These are phyloP conservation scores for Vidua chalybeata DNA, from an alignment of 2,113 vertebrate species.

Conservation along the genomic window DNA sequence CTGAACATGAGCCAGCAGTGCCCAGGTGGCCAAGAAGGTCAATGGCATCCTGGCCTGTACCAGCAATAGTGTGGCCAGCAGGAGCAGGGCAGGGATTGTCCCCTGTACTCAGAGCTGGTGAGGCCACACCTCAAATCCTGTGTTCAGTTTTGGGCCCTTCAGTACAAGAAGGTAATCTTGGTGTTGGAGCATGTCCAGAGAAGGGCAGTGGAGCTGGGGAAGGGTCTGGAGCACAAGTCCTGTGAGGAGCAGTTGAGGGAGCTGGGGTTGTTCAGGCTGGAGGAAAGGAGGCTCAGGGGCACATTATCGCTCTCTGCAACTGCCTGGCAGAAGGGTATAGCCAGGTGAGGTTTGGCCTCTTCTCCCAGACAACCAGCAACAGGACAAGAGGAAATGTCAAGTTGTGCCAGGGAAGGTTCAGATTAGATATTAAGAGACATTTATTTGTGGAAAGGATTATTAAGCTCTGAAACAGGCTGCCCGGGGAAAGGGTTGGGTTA, in stretches of 20 bases:
- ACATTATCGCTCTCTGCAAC: neutral
- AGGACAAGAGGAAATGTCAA: neutral
- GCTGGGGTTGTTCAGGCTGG: neutral
- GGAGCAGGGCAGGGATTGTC: neutral
- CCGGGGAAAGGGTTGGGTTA: neutral
- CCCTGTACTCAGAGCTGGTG: accelerated
- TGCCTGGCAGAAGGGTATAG: neutral
- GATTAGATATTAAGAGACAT: neutral
- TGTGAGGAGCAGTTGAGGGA: neutral
- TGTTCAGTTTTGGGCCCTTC: neutral
- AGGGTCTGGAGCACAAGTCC: neutral
- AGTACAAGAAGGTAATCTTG: accelerated
- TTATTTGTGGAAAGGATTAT: neutral
- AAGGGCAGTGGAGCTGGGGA: accelerated
- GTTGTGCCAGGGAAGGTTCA: neutral
- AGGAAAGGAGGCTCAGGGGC: neutral
- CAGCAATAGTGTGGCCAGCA: neutral
- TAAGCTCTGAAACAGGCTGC: neutral
- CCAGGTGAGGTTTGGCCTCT: accelerated
- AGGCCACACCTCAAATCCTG: neutral
- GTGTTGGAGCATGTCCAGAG: neutral
- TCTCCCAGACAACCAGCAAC: neutral
- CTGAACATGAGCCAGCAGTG: neutral
- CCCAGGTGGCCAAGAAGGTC: neutral
- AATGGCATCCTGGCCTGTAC: neutral